A percentile compares a stretch with the other conserved stretches of the same genome.
Evolutionary conservation across 2,113 vertebrate genomes (phyloP).

Genomic region (Pygoscelis antarcticus): DNA sequence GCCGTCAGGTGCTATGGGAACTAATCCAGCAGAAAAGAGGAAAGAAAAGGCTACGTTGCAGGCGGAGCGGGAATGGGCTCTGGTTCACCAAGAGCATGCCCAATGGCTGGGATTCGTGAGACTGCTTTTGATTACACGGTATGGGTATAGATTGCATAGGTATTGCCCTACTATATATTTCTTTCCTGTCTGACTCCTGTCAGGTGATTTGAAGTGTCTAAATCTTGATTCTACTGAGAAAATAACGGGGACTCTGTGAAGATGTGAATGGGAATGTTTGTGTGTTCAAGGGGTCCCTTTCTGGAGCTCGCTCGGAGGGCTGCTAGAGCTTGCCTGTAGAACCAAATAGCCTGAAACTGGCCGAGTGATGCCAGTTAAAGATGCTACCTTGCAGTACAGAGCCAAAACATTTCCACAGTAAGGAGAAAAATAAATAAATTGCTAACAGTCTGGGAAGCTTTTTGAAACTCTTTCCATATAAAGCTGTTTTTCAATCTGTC

Average conservation of each 20-base stretch:
- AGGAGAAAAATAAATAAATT: constrained; percentile 27
- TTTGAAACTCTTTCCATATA: constrained; percentile 31
- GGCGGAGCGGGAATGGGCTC: background rate
- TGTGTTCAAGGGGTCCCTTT: background rate
- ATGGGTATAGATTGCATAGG: background rate
- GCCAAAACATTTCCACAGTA: constrained; percentile 13
- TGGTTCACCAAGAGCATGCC: fast-evolving
- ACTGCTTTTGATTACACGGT: background rate
- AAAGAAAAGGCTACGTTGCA: fast-evolving
- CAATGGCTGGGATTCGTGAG: fast-evolving
- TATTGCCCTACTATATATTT: background rate
- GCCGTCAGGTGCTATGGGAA: background rate
- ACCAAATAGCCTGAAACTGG: background rate
- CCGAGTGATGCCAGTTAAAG: background rate
- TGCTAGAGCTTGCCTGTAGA: background rate
- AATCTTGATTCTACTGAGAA: background rate
- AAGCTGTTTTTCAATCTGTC: constrained; percentile 54
- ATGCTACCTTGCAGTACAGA: background rate
- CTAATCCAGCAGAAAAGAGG: background rate
- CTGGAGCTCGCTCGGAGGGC: background rate
- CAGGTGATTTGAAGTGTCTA: background rate
- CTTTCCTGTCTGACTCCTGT: background rate
- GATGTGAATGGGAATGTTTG: background rate
- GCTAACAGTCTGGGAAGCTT: constrained; percentile 28
- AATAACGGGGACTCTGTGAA: background rate